These are phyloP conservation scores for Anguilla megastoma DNA, from an alignment of 2,797 vertebrate genomes.

Conservation along the genomic window DNA sequence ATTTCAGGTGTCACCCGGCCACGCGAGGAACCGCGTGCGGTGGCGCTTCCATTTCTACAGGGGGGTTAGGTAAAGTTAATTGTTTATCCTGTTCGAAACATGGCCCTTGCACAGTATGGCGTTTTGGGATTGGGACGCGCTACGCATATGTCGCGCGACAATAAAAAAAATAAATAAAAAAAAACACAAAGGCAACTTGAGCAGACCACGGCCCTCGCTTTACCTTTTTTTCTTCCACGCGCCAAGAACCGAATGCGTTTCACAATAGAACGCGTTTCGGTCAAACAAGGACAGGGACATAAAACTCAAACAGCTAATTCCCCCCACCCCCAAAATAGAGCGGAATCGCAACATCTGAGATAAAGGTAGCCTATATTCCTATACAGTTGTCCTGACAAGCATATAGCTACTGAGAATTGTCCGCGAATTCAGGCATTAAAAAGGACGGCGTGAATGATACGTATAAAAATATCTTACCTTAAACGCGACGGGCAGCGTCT, in stretches of 20 bases:
- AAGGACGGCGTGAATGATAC: neutral
- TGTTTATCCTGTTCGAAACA: slow-evolving; percentile 31
- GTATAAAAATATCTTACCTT: slow-evolving; percentile 76
- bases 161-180: neutral
- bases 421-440: neutral
- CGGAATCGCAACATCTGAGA: neutral
- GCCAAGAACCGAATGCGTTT: neutral
- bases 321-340: neutral
- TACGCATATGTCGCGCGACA: neutral
- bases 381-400: neutral
- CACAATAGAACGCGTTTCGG: neutral
- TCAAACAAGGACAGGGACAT: neutral
- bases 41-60: slow-evolving; percentile 28
- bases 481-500: slow-evolving; percentile 94
- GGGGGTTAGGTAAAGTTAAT: slow-evolving; percentile 24
- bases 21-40: neutral
- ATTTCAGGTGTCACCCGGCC: slow-evolving; percentile 39
- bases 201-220: neutral
- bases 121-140: neutral
- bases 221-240: neutral
- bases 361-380: neutral
- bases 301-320: neutral
- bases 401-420: neutral
- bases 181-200: neutral
- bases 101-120: neutral